Evolutionary conservation across 1,140 invertebrate species (phyloP), one percentile per base, ranked within the genome.

Genomic region (Nomia melanderi): DNA sequence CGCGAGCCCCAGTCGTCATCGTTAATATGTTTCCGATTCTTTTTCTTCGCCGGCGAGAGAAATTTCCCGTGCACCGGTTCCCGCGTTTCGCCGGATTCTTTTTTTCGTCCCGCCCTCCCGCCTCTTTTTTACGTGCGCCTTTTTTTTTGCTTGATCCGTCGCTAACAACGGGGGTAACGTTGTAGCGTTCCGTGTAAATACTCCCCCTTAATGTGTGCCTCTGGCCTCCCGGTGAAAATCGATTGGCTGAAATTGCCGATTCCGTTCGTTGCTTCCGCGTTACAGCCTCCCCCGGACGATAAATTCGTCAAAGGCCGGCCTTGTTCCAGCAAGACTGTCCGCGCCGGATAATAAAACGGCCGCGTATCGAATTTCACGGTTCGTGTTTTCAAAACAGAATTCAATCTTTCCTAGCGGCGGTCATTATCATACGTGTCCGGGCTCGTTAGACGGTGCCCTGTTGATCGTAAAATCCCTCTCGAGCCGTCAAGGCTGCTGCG

Each of bases 301-400:
- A 83, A 84, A 80, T 72, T 41, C 57, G 47, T 84, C 69, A 85
- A 85, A 74, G 84, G 47, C 44, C 54, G 39, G 36, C 77, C 76
- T 85, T 85, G 80, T 85, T 82, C 79, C 53, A 50, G 56, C 74
- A 81, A 81, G 64, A 78, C 73, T 47, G 69, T 71, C 77, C 63
- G 44, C 23, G 47, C 25, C 36, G 57, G 57, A 77, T 39, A 80
- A 70, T 78, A 83, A 76, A 83, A 79, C 27, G 31, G 31, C 36
- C 4, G 44, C 64, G 41, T 86, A 75, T 90, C 86, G 73, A 80
- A 75, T 89, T 90, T 87, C 88, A 87, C 77, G 73, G 79, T 63
- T 74, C 69, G 57, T 83, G 86, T 90, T 89, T 90, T 84, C 82
- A 89, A 88, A 90, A 90, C 83, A 89, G 78, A 87, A 88, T 86